These are phyloP conservation scores for Syndactyla subalaris DNA, from an alignment of 2,797 vertebrate species.

Conservation along the genomic window DNA sequence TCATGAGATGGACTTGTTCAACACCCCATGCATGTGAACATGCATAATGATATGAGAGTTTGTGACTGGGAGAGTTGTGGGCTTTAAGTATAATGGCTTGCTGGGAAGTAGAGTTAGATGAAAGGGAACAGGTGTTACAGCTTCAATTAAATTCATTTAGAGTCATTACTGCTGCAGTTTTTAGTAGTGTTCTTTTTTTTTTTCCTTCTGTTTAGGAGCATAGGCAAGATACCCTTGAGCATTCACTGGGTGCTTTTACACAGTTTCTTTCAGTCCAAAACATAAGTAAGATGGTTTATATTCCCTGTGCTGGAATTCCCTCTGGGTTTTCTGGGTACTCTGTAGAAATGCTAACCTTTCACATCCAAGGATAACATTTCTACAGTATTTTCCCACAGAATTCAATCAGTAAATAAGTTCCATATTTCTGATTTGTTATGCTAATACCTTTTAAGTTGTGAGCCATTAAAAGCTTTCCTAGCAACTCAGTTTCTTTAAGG, in stretches of 20 bases:
- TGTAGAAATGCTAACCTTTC: conserved; percentile 34
- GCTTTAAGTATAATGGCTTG: neutral
- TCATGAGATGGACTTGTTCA: neutral
- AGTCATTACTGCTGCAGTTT: neutral
- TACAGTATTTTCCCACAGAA: conserved; percentile 66
- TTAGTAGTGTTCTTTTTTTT: too few species aligned
- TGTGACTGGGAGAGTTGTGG: neutral
- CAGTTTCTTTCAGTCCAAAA: neutral
- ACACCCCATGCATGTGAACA: neutral
- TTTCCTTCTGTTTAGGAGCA: neutral
- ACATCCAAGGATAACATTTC: conserved; percentile 67
- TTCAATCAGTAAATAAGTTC: conserved; percentile 61
- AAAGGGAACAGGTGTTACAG: neutral
- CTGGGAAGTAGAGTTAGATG: neutral
- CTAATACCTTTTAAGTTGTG: conserved; percentile 6
- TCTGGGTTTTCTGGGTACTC: conserved; percentile 6
- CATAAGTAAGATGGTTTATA: neutral
- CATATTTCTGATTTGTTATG: conserved; percentile 56
- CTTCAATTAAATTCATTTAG: neutral
- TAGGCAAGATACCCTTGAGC: neutral
- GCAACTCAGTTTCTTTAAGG: conserved; percentile 11
- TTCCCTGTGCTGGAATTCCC: conserved; percentile 33
- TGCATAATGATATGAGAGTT: neutral
- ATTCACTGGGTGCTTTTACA: conserved; percentile 29
- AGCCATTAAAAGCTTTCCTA: conserved; percentile 33